phyloP scores from a whole-genome alignment of 2,797 vertebrate species.

The Lagocephalus sceleratus region DNA sequence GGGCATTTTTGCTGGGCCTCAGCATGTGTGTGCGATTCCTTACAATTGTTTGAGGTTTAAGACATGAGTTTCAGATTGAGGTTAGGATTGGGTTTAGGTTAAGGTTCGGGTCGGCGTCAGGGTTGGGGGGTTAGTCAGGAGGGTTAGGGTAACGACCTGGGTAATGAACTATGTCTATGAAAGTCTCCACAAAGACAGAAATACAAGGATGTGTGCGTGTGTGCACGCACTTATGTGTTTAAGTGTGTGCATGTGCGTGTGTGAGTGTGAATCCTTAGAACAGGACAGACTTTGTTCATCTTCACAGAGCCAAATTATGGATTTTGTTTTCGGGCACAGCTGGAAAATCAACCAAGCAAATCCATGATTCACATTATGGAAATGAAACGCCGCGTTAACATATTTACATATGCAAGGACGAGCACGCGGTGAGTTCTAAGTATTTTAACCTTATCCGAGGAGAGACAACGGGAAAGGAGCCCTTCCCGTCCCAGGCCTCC shows the following conservation, averaged over 20 bases:
- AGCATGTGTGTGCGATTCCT: too few relatives aligned
- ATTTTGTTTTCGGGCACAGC: conserved; percentile 52
- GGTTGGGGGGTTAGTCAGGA: too few relatives aligned
- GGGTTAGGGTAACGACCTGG: too few relatives aligned
- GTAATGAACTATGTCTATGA: too few relatives aligned
- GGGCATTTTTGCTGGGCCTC: too few relatives aligned
- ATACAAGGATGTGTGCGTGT: not conserved
- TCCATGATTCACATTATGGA: conserved; percentile 63
- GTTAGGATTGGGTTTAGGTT: too few relatives aligned
- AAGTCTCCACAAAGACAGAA: too few relatives aligned
- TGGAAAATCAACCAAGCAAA: conserved; percentile 60
- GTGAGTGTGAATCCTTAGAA: conserved; percentile 29
- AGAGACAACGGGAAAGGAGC: conserved; percentile 31
- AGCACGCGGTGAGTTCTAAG: conserved; percentile 44
- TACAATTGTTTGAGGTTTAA: too few relatives aligned
- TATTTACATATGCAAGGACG: conserved; percentile 66
- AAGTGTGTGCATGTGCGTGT: conserved; percentile 6
- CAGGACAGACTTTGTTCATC: conserved; percentile 42
- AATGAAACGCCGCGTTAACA: conserved; percentile 46
- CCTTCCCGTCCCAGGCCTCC: conserved; percentile 23
- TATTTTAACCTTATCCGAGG: conserved; percentile 62
- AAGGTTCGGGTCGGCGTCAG: too few relatives aligned
- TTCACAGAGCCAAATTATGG: conserved; percentile 52
- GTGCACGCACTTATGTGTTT: not conserved
- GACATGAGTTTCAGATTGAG: too few relatives aligned